Evolutionary conservation across 1,140 invertebrate species (phyloP), one percentile per base, ranked within the genome.

Genomic region (Tetragnatha versicolor): DNA sequence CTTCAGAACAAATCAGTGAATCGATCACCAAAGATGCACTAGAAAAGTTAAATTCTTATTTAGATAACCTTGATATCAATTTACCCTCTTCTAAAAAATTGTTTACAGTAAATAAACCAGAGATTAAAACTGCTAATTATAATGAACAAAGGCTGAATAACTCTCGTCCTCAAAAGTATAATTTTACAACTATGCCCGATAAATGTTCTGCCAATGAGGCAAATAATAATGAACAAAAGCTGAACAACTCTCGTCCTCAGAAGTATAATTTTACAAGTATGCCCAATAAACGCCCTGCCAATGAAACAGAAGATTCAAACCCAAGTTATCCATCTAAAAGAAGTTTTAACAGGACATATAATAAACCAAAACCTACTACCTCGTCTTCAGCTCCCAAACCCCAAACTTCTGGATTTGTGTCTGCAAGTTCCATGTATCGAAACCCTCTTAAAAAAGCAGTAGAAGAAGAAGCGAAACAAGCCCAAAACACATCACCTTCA

Each of bases 361-460:
- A 49, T 20, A 66, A 49, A 17, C 0, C 17, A 68, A 68, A 68
- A 20, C 9, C 33, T 31, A n/a, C 27, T 31, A 0, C 22, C 5
- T n/a, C n/a, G n/a, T n/a, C n/a, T n/a, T n/a, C n/a, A n/a, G 7
- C 2, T 1, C 10, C 31, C 25, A 70, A 70, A 37, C 9, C 39
- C 22, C 20, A 12, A 55, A 53, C 27, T 58, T 14, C 2, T 53
- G 29, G 73, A 25, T 76, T 76, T 53, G 25, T 65, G 22, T 53
- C 73, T 14, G 73, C 73, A 14, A 76, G 60, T 9, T 51, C 60
- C 29, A 53, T 76, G 73, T 76, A 76, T 42, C 39, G 45, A 25
- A 76, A 76, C 14, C 73, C 73, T 17, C 29, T 76, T 17, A 76
- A 69, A 31, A 69, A 53, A 25, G 27, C 22, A 9, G 14, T 35